Base-by-base conservation (phyloP, 2,888 invertebrate species). In the Ennomos fuscantarius region DNA sequence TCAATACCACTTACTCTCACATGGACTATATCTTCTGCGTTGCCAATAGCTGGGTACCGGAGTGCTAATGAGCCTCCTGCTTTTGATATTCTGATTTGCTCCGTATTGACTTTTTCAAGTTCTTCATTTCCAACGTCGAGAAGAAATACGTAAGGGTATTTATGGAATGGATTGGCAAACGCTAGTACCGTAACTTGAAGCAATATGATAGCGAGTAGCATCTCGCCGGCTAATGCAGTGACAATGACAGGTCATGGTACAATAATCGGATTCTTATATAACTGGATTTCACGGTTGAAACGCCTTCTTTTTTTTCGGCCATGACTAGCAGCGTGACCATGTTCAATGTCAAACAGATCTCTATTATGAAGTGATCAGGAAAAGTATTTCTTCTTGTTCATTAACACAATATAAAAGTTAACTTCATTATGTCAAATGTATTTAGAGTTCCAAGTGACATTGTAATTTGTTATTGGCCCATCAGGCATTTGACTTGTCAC, bases 111-210 rank as follows among this genome's bases (percentile, higher is more conserved):
- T 43, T 85, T 86, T 56, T 87, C 76, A 31, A 91, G 62, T 71
- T 89, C 91, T 85, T 92, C 92, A 82, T 92, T 92, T 44, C 92
- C 92, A 43, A 91, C 78, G 63, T 92, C 92, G 15, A 92, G 72
- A 32, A 91, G 69, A 60, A 90, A 92, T 42, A 87, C 84, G 62
- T 81, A 90, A 1, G 92, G 92, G 54, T 89, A 91, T 66, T 88
- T 89, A 61, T 88, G 87, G 49, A 88, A 85, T 8, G 92, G 87
- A 72, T 80, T 86, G 1, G 84, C 86, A 9, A 73, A 57, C 15
- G 70, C 67, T 10, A 81, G 56, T 44, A 73, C 68, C 53, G 77
- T 61, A 47, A 82, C 57, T 57, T 82, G 73, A 57, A 67, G 35
- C 15, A 85, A 74, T 77, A 85, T 72, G 85, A 92, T 89, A 70